Base-by-base conservation (phyloP, 2,888 invertebrate genomes). In the Pogonocherus hispidulus region DNA sequence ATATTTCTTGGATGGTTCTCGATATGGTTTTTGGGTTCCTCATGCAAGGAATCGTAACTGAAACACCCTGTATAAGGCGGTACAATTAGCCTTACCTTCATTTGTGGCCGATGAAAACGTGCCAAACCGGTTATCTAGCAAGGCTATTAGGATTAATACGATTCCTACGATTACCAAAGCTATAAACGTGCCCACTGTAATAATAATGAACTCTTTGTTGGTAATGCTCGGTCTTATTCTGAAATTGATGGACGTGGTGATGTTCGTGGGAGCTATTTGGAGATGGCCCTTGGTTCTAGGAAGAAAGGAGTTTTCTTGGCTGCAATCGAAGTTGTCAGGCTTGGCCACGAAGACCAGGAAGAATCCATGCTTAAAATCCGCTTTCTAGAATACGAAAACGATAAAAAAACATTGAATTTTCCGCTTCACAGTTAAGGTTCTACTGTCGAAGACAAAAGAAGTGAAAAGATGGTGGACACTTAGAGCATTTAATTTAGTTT, bases 261-360 rank as follows among this genome's bases (percentile, higher is more conserved):
- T 54, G 18, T 66, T 71, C n/a, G 44, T 60, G 1, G 56, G 11
- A 2, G 49, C 9, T 5, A 70, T 35, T 6, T 59, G 23, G 0
- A 60, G 51, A n/a, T 41, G 22, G 22, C 57, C 66, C 11, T 62
- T 11, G n/a, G 49, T 4, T 63, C 75, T 72, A 11, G 79, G 5
- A 87, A 87, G 14, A 20, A 47, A 64, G 0, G 83, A 82, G 60
- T 72, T 78, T 32, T 79, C 79, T 72, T 82, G 80, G 0, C 85
- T 84, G 71, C 90, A 90, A 6, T 89, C 89, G 27, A 86, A 87
- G 73, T 93, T 91, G 0, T 90, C 90, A 0, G 91, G 90, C 83
- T 91, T 91, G 70, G 92, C 91, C 54, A 93, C 91, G 79, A 95
- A 89, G 1, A 94, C 93, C 37, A 95, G 88, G 86, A 93, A 95